Percentiles rank a stretch among this genome's conserved stretches.
These are phyloP conservation scores for Geotrypetes seraphini DNA, from an alignment of 2,797 vertebrate species.

Conservation along the genomic window DNA sequence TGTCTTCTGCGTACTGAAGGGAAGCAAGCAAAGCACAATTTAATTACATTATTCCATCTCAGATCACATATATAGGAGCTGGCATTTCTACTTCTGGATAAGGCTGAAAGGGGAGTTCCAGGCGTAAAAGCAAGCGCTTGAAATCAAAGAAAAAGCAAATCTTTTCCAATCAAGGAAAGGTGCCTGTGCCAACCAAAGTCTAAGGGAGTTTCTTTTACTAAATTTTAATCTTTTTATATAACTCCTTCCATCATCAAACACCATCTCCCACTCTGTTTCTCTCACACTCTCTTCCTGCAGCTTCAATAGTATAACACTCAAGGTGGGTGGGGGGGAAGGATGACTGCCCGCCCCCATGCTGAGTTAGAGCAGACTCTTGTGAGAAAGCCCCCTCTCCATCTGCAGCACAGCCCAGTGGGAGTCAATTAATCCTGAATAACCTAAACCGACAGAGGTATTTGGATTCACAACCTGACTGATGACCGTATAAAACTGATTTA, in stretches of 20 bases:
- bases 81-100: no score
- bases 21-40: no score
- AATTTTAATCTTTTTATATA: conserved; percentile 44
- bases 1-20: no score
- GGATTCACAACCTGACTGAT: conserved; percentile 96
- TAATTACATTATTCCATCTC: no score
- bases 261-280: conserved; percentile 9
- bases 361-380: conserved; percentile 49
- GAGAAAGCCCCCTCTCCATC: conserved; percentile 53
- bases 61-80: no score
- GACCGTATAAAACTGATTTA: conserved; percentile 99
- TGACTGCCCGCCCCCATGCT: conserved; percentile 44
- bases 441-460: conserved; percentile 67
- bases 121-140: conserved; percentile 55
- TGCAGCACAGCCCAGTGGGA: conserved; percentile 58
- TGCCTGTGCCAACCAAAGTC: conserved; percentile 39
- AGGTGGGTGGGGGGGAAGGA: conserved; percentile 13
- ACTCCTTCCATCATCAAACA: conserved; percentile 45
- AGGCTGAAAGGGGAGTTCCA: conserved; percentile 51
- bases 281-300: conserved; percentile 30
- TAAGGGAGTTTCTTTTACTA: conserved; percentile 37
- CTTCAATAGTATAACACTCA: conserved; percentile 36
- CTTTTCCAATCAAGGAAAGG: conserved; percentile 61
- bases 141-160: no score
- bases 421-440: conserved; percentile 73